Conservation (phyloP, 1,140 invertebrate genomes). For the Lasioglossum baleicum region DNA sequence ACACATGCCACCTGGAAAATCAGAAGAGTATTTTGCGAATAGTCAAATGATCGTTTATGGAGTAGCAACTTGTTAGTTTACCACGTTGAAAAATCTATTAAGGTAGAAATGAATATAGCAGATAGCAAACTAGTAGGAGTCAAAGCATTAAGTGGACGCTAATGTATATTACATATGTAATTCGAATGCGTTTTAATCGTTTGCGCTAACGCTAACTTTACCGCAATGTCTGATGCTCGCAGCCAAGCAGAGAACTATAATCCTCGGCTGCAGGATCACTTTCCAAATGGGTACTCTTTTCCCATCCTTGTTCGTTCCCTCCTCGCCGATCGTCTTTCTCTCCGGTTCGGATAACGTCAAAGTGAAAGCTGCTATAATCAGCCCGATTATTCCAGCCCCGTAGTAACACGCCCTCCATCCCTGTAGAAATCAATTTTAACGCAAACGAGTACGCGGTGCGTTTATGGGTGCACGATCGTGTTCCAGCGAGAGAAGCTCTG, state of each 20-base stretch:
- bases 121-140: too few species aligned
- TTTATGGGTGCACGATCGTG: background rate
- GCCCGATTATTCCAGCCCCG: slow-evolving; percentile 89
- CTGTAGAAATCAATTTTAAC: slow-evolving; percentile 73
- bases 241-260: slow-evolving; percentile 90
- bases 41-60: background rate
- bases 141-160: slow-evolving; percentile 10
- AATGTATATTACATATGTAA: slow-evolving; percentile 11
- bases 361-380: slow-evolving; percentile 87
- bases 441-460: background rate
- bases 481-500: too few species aligned
- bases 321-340: slow-evolving; percentile 86
- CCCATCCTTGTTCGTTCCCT: slow-evolving; percentile 73
- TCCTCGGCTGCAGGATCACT: slow-evolving; percentile 87
- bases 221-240: slow-evolving; percentile 95
- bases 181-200: slow-evolving; percentile 45
- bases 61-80: too few species aligned
- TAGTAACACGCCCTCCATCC: slow-evolving; percentile 95
- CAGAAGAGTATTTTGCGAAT: background rate
- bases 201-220: slow-evolving; percentile 74
- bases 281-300: slow-evolving; percentile 85
- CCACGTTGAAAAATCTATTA: too few species aligned
- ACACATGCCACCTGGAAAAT: slow-evolving; percentile 87
- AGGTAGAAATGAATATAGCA: too few species aligned
- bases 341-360: slow-evolving; percentile 89